Conservation (phyloP, 2,888 invertebrate genomes). For the Anodontia alba region DNA sequence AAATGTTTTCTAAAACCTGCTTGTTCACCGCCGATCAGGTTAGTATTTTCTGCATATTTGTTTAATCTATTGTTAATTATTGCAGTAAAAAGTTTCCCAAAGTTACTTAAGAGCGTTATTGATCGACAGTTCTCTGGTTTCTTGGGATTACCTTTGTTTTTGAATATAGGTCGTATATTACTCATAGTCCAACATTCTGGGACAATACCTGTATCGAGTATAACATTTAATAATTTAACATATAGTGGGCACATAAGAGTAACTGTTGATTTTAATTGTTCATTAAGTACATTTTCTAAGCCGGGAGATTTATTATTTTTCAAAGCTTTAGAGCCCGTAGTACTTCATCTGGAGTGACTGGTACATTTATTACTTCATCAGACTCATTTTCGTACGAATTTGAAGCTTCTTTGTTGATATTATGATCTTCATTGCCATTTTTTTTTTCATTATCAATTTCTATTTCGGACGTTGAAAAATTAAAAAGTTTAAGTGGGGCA, state of each 20-base stretch:
- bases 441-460: background rate
- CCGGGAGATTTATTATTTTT: constrained; percentile 28
- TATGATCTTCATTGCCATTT: background rate
- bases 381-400: background rate
- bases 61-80: constrained; percentile 10
- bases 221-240: constrained; percentile 8
- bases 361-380: background rate
- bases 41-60: background rate
- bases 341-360: background rate
- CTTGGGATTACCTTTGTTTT: constrained; percentile 19
- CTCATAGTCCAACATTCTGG: constrained; percentile 27
- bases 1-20: background rate
- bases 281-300: constrained; percentile 10
- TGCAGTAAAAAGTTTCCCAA: constrained; percentile 19
- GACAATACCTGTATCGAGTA: constrained; percentile 19
- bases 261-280: background rate
- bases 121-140: constrained; percentile 14
- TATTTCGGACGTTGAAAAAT: background rate
- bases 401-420: background rate
- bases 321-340: background rate
- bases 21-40: background rate
- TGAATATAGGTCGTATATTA: constrained; percentile 5
- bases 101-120: constrained; percentile 6
- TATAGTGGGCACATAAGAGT: constrained; percentile 1
- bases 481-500: background rate